Conservation (phyloP, 2,888 invertebrate genomes). For the Yponomeuta malinellus region DNA sequence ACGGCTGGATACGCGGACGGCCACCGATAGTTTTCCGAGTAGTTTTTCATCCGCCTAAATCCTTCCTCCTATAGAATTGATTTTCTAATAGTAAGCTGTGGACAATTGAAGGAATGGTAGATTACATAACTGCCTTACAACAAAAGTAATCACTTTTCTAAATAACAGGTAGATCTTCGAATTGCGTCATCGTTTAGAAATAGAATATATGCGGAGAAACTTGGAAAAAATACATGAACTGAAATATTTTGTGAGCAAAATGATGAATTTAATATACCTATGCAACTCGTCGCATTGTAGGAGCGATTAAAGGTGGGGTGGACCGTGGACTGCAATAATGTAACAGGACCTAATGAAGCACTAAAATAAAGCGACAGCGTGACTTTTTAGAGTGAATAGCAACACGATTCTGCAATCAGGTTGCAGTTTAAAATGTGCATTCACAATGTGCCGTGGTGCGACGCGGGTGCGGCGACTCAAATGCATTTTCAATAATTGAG, state of each 20-base stretch:
- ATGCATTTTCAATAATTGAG: slow-evolving; percentile 76
- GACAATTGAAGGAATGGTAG: too few species aligned
- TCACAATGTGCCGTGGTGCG: slow-evolving; percentile 54
- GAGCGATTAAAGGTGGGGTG: not conserved
- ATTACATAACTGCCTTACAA: too few species aligned
- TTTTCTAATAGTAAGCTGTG: not conserved
- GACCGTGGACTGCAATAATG: not conserved
- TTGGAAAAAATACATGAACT: too few species aligned
- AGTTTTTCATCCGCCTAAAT: slow-evolving; percentile 3
- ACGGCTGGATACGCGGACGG: not conserved
- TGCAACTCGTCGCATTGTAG: not conserved
- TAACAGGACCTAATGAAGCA: slow-evolving; percentile 31
- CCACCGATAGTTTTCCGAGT: slow-evolving; percentile 2
- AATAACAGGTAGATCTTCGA: too few species aligned
- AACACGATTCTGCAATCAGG: slow-evolving; percentile 72
- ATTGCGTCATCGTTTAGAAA: too few species aligned
- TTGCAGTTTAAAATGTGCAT: slow-evolving; percentile 75
- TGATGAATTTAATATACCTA: not conserved
- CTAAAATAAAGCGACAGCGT: slow-evolving; percentile 58
- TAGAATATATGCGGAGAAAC: too few species aligned
- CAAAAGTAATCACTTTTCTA: too few species aligned
- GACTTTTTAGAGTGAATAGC: slow-evolving; percentile 63
- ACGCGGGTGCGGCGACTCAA: slow-evolving; percentile 61
- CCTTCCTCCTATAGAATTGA: not conserved
- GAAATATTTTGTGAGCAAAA: too few species aligned